Conservation (phyloP, 1,140 invertebrate species). For the Apocrypta bakeri region DNA sequence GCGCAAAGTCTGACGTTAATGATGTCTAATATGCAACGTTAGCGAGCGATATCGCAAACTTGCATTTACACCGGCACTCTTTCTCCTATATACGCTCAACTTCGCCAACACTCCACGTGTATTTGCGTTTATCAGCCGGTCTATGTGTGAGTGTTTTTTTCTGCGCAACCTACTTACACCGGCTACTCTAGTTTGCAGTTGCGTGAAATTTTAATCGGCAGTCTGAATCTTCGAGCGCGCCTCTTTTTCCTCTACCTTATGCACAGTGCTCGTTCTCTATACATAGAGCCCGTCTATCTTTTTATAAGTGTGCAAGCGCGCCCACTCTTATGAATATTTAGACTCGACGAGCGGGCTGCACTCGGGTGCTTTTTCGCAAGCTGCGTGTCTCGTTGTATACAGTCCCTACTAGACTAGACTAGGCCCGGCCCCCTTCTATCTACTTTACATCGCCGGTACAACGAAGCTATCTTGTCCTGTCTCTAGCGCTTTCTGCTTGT, state of each 20-base stretch:
- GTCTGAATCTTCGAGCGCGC: conserved; percentile 16
- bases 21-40: neutral
- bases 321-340: conserved; percentile 37
- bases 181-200: conserved; percentile 5
- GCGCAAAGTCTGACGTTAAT: conserved; percentile 16
- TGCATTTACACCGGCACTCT: neutral
- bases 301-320: neutral
- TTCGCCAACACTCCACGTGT: neutral
- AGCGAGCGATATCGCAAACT: conserved; percentile 10
- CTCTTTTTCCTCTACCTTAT: neutral
- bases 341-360: neutral
- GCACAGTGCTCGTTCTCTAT: neutral
- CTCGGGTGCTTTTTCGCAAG: conserved; percentile 11
- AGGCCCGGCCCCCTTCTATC: neutral
- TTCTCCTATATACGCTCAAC: neutral
- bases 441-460: neutral
- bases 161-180: conserved; percentile 9
- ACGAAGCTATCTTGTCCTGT: neutral
- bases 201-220: conserved; percentile 27
- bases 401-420: no score
- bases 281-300: neutral
- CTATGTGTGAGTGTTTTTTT: neutral
- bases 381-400: neutral
- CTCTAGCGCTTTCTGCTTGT: neutral
- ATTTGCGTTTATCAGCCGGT: neutral